Percentiles rank a stretch among this genome's conserved stretches.
Evolutionary conservation across 2,113 vertebrate species (phyloP).

Genomic region (Albula goreensis): DNA sequence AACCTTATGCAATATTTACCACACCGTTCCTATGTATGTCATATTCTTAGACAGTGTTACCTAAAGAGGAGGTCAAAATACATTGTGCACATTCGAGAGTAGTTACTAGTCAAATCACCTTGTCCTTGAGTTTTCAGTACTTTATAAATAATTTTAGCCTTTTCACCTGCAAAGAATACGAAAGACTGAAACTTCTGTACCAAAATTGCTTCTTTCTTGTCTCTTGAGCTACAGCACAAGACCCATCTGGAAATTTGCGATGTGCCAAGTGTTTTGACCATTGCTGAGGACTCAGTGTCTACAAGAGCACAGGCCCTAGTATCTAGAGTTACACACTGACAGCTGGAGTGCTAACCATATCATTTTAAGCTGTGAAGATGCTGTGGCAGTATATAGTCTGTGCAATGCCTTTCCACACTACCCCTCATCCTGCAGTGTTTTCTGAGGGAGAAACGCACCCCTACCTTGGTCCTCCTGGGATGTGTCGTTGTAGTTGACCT

Average conservation of each 20-base stretch:
- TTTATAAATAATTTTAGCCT: neutral
- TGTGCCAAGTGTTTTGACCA: neutral
- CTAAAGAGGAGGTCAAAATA: neutral
- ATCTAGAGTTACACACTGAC: neutral
- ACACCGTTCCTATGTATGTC: neutral
- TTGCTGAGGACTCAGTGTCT: neutral
- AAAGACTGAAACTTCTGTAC: neutral
- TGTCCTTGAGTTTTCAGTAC: neutral
- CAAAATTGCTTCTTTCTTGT: neutral
- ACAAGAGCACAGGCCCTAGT: neutral
- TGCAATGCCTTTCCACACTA: too few relatives aligned
- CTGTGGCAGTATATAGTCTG: neutral
- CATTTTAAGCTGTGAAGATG: neutral
- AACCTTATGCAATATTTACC: neutral
- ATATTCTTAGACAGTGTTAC: neutral
- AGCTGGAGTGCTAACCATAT: neutral
- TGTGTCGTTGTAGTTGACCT: slow-evolving; percentile 98
- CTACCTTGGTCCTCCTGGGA: slow-evolving; percentile 97
- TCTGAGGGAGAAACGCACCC: neutral
- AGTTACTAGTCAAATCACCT: neutral
- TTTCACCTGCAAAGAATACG: neutral
- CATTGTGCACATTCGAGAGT: too few relatives aligned
- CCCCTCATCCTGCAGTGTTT: neutral
- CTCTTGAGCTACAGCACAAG: neutral
- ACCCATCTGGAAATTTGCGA: neutral